Evolutionary conservation across 2,113 vertebrate species (phyloP).

Genomic region (Dunckerocampus dactyliophorus): DNA sequence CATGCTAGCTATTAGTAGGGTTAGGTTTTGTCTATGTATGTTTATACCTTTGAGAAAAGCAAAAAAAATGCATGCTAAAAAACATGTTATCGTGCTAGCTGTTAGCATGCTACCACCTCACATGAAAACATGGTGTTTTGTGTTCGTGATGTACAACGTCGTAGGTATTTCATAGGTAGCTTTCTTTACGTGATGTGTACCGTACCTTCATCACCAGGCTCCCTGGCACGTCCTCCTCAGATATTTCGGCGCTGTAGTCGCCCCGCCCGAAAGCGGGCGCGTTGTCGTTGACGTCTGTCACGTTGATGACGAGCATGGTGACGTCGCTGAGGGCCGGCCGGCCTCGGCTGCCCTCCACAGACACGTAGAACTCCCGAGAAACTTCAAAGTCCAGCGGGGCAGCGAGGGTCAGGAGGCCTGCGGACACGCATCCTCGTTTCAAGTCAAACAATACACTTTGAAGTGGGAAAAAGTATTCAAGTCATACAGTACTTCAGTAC

Average conservation of each 20-base stretch:
- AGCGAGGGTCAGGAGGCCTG: constrained; percentile 74
- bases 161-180: too few species aligned
- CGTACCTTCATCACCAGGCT: constrained; percentile 80
- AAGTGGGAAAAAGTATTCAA: neutral
- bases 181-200: neutral
- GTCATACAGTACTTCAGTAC: too few species aligned
- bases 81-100: too few species aligned
- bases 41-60: too few species aligned
- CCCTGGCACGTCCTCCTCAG: constrained; percentile 81
- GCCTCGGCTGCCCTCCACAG: constrained; percentile 83
- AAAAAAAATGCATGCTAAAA: too few species aligned
- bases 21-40: too few species aligned
- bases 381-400: constrained; percentile 86
- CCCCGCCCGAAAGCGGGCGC: constrained; percentile 77
- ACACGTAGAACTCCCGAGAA: constrained; percentile 81
- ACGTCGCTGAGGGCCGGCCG: constrained; percentile 81
- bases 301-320: constrained; percentile 83
- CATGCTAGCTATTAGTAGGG: too few species aligned
- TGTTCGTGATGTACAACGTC: too few species aligned
- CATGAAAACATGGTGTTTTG: too few species aligned
- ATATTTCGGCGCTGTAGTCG: constrained; percentile 73
- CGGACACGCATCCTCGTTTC: neutral
- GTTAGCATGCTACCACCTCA: too few species aligned
- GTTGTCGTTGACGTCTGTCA: constrained; percentile 91
- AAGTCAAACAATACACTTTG: too few species aligned